Conservation (phyloP, 2,888 invertebrate species). For the Cryptocephalus moraei region DNA sequence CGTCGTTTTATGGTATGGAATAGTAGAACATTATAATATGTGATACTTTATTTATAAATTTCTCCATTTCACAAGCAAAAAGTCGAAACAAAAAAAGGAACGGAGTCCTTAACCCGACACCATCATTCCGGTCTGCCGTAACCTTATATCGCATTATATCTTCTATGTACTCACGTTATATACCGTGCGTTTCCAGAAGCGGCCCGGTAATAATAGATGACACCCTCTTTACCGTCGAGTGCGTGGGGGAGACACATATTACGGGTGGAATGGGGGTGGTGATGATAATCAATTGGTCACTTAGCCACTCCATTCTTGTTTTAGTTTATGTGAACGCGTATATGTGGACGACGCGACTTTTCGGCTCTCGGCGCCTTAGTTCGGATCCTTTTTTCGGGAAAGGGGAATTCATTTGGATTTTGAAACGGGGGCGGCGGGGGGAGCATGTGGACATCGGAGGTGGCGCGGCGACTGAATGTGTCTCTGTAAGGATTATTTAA, state of each 20-base stretch:
- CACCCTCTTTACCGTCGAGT: conserved; percentile 20
- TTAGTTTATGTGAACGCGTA: too few species aligned
- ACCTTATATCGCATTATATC: background rate
- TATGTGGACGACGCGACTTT: too few species aligned
- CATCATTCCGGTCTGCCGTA: background rate
- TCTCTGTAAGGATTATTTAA: too few species aligned
- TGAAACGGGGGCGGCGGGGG: too few species aligned
- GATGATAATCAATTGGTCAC: conserved; percentile 26
- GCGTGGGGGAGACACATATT: conserved; percentile 20
- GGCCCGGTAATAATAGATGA: conserved; percentile 27
- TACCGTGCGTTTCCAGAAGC: conserved; percentile 11
- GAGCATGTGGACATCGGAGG: too few species aligned
- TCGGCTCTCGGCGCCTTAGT: too few species aligned
- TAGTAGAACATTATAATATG: too few species aligned
- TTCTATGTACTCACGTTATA: background rate
- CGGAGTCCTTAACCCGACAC: background rate
- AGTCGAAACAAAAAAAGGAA: conserved; percentile 1
- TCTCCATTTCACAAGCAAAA: background rate
- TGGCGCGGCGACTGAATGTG: too few species aligned
- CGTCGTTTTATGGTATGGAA: too few species aligned
- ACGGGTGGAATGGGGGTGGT: conserved; percentile 24
- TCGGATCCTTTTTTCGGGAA: too few species aligned
- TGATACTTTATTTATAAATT: too few species aligned
- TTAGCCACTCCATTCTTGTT: conserved; percentile 13
- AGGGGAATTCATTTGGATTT: too few species aligned